phyloP scores from a whole-genome alignment of 2,113 vertebrate genomes.

The Anoura caudifer region DNA sequence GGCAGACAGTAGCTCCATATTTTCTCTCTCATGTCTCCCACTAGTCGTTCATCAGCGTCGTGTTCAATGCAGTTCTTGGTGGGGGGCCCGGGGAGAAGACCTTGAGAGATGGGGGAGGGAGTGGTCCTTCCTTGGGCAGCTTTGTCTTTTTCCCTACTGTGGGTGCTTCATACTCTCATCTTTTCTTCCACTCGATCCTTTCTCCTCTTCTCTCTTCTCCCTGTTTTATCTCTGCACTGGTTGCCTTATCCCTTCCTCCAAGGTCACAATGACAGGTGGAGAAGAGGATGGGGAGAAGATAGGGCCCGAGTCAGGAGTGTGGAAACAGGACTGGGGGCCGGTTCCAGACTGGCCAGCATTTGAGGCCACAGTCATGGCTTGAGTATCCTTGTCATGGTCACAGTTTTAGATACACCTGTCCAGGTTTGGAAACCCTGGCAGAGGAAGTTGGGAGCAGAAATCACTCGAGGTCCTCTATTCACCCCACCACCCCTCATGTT shows the following conservation, averaged over 20 bases:
- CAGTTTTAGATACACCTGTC: neutral
- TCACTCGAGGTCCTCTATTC: neutral
- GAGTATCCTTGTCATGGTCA: neutral
- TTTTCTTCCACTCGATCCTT: neutral
- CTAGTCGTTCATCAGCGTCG: neutral
- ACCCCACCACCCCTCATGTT: neutral
- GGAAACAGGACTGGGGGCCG: neutral
- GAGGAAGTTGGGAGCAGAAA: neutral
- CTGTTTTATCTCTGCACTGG: neutral
- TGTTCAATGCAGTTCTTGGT: neutral
- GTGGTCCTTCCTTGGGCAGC: too few relatives aligned
- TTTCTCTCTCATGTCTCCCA: neutral
- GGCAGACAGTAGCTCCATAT: neutral
- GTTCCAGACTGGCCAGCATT: neutral
- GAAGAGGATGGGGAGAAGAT: neutral
- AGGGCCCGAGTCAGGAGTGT: neutral
- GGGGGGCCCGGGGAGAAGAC: rapidly evolving
- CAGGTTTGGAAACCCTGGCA: neutral
- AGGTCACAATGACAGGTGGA: neutral
- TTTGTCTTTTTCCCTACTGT: neutral
- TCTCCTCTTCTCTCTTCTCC: neutral
- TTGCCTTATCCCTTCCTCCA: neutral
- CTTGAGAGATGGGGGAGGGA: too few relatives aligned
- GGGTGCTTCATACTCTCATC: too few relatives aligned
- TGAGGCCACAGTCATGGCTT: neutral